Percentiles rank a stretch among this genome's conserved stretches.
Evolutionary conservation across 2,888 invertebrate species (phyloP).

Genomic region (Rhyacophila evoluta): DNA sequence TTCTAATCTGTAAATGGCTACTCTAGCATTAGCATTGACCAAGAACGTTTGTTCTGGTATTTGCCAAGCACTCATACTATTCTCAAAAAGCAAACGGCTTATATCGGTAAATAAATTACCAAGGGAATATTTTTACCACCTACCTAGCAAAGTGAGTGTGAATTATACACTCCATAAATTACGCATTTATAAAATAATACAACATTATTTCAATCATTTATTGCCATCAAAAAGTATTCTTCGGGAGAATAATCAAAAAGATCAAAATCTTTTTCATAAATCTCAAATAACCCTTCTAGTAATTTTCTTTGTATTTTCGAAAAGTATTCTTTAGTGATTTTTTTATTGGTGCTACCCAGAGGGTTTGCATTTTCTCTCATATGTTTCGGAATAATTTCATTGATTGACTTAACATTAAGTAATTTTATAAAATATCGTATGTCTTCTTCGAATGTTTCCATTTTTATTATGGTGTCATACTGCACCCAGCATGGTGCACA

Average conservation of each 20-base stretch:
- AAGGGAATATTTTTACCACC: no score
- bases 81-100: no score
- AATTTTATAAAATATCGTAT: constrained; percentile 59
- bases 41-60: no score
- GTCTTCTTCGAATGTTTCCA: constrained; percentile 64
- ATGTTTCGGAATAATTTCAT: constrained; percentile 55
- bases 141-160: no score
- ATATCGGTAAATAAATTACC: no score
- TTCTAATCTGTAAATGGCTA: no score
- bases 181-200: no score
- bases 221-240: constrained; percentile 55
- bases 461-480: constrained; percentile 67
- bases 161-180: no score
- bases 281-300: constrained; percentile 58
- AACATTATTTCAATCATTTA: neutral
- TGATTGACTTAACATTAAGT: constrained; percentile 55
- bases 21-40: no score
- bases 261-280: constrained; percentile 62
- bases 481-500: constrained; percentile 66
- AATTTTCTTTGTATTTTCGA: constrained; percentile 57
- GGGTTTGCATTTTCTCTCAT: constrained; percentile 57
- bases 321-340: constrained; percentile 58
- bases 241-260: constrained; percentile 61
- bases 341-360: constrained; percentile 57
- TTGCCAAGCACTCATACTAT: no score